Conservation (phyloP, 2,888 invertebrate genomes). For the Mesoligia furuncula region DNA sequence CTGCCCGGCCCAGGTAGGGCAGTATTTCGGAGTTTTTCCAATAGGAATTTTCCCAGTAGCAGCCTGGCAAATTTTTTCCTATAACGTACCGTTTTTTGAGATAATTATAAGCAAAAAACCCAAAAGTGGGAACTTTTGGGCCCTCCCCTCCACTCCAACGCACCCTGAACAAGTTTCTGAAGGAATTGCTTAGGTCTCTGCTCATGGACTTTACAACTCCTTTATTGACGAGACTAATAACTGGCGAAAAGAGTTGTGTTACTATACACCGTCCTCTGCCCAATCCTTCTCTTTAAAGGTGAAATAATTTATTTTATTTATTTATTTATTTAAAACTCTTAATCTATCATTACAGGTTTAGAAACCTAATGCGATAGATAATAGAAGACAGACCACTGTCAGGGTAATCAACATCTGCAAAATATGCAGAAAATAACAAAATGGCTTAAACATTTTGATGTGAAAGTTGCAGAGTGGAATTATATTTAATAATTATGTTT, state of each 20-base stretch:
- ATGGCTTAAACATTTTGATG: background rate
- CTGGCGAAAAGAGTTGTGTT: background rate
- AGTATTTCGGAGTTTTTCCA: background rate
- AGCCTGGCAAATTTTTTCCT: background rate
- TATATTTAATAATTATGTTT: background rate
- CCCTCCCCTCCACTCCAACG: too few relatives aligned
- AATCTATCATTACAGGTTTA: too few relatives aligned
- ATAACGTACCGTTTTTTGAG: background rate
- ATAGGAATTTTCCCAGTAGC: background rate
- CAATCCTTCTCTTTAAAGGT: too few relatives aligned
- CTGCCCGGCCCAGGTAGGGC: background rate
- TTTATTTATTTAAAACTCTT: too few relatives aligned
- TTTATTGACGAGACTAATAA: background rate
- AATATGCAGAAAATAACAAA: background rate
- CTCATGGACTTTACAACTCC: too few relatives aligned
- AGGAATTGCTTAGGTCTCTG: background rate
- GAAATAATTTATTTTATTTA: too few relatives aligned
- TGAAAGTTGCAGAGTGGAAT: background rate
- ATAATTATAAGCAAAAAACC: too few relatives aligned
- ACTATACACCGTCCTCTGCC: too few relatives aligned
- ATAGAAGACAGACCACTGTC: background rate
- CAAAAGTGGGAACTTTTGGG: background rate
- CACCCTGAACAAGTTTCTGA: background rate
- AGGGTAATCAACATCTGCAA: background rate
- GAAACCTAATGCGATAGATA: too few relatives aligned